Evolutionary conservation across 2,113 vertebrate species (phyloP).

Genomic region (Crypturellus undulatus): DNA sequence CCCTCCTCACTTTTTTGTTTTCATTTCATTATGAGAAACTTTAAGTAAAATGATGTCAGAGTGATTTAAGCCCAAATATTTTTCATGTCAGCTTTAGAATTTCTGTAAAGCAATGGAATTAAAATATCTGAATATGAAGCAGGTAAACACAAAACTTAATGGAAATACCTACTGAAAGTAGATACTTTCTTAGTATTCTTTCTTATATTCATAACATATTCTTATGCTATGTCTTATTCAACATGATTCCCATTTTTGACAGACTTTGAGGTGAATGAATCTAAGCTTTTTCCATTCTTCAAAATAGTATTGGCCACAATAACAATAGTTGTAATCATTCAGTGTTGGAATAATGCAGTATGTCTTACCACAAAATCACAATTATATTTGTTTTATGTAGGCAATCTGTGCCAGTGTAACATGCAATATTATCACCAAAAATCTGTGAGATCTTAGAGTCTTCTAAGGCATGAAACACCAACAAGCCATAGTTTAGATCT

Average conservation of each 20-base stretch:
- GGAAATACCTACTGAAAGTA: not conserved
- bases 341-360: not conserved
- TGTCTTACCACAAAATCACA: not conserved
- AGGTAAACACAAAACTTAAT: not conserved
- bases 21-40: not conserved
- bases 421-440: not conserved
- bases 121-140: not conserved
- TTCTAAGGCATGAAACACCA: not conserved
- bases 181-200: not conserved
- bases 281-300: not conserved
- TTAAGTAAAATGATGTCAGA: not conserved
- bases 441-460: too few relatives aligned
- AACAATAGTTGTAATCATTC: not conserved
- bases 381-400: not conserved
- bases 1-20: not conserved
- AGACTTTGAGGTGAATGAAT: not conserved
- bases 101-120: not conserved
- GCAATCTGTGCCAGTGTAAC: not conserved
- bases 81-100: not conserved
- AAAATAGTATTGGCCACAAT: not conserved
- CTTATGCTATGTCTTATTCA: not conserved
- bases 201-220: not conserved
- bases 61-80: not conserved
- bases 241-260: not conserved
- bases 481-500: not conserved